phyloP scores from a whole-genome alignment of 2,888 invertebrate genomes.

The Lithosia quadra region DNA sequence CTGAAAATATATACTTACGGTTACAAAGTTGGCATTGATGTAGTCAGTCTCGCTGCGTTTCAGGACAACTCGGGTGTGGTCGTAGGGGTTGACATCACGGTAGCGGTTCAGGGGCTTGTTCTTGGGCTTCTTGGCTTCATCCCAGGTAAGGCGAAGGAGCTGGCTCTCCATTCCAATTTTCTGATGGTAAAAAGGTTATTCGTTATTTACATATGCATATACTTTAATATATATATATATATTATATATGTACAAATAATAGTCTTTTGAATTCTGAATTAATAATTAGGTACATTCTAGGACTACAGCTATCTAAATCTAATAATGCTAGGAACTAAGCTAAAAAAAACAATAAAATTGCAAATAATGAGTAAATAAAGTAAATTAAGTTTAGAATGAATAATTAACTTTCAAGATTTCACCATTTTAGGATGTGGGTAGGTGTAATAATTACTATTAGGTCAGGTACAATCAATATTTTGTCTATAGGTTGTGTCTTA shows the following conservation, averaged over 20 bases:
- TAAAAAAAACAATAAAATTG: neutral
- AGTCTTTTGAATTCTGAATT: no score
- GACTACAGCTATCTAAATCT: neutral
- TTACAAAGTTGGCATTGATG: slow-evolving; percentile 97
- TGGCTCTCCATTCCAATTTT: slow-evolving; percentile 91
- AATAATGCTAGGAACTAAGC: neutral
- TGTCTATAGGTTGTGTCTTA: neutral
- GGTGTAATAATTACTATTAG: neutral
- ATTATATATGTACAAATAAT: no score
- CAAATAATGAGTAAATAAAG: neutral
- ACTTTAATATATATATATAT: neutral
- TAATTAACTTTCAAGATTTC: neutral
- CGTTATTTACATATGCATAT: neutral
- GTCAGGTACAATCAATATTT: neutral
- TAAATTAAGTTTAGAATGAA: neutral
- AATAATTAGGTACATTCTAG: no score
- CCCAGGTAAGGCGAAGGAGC: slow-evolving; percentile 87
- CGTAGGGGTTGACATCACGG: slow-evolving; percentile 98
- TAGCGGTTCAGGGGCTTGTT: slow-evolving; percentile 96
- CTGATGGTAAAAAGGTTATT: slow-evolving; percentile 80
- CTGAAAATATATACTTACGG: slow-evolving; percentile 83
- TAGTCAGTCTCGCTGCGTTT: slow-evolving; percentile 92
- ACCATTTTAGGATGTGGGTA: slow-evolving; percentile 3
- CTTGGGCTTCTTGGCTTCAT: slow-evolving; percentile 91
- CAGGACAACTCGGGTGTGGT: slow-evolving; percentile 95